Evolutionary conservation across 1,140 invertebrate species (phyloP).

Genomic region (Drosophila neocordata): DNA sequence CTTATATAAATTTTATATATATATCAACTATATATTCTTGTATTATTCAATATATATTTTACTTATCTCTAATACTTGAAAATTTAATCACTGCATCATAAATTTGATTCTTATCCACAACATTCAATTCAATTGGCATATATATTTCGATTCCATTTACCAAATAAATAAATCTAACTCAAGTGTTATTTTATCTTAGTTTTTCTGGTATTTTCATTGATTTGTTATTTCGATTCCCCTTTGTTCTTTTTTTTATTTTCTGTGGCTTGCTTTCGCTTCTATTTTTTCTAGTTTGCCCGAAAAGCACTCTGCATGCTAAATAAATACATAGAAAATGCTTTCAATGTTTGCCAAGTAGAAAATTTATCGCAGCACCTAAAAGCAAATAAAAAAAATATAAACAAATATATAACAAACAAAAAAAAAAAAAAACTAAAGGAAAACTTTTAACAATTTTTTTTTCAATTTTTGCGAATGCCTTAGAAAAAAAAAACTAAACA

Average conservation of each 20-base stretch:
- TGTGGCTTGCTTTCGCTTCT: constrained; percentile 12
- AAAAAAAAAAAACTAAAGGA: neutral
- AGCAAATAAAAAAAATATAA: neutral
- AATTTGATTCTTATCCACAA: constrained; percentile 11
- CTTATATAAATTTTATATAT: constrained; percentile 32
- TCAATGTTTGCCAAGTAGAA: constrained; percentile 56
- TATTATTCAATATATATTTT: constrained; percentile 22
- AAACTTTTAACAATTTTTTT: constrained; percentile 29
- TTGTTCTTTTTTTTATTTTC: constrained; percentile 13
- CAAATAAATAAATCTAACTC: constrained; percentile 26
- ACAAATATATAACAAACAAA: neutral
- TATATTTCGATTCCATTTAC: constrained; percentile 16
- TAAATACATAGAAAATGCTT: constrained; percentile 49
- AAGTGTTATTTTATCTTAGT: constrained; percentile 28
- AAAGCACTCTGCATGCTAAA: constrained; percentile 69
- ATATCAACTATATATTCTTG: constrained; percentile 7
- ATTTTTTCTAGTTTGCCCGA: constrained; percentile 26
- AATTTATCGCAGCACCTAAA: constrained; percentile 14
- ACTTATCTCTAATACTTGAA: constrained; percentile 37
- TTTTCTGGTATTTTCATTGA: constrained; percentile 35
- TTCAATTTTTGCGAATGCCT: constrained; percentile 28
- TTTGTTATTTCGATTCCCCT: constrained; percentile 36
- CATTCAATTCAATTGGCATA: constrained; percentile 9
- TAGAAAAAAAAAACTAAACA: constrained; percentile 30
- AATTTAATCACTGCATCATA: constrained; percentile 26